Percentiles rank a stretch among this genome's conserved stretches.
phyloP scores from a whole-genome alignment of 2,888 invertebrate species.

The Anarsia innoxiella region DNA sequence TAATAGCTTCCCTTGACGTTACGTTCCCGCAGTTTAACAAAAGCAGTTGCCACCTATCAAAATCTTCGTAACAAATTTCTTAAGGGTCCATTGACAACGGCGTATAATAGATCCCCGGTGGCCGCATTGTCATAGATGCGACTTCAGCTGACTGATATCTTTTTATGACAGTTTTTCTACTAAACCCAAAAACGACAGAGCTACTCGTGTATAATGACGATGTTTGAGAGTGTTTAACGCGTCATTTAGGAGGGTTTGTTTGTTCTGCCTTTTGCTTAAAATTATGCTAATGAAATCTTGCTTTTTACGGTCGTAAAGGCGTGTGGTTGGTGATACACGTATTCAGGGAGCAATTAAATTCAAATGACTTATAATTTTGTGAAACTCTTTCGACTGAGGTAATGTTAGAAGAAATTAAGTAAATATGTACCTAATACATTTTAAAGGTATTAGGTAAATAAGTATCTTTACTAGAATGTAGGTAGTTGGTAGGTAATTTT shows the following conservation, averaged over 20 bases:
- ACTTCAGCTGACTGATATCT: conserved; percentile 49
- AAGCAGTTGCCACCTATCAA: conserved; percentile 49
- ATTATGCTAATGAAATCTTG: conserved; percentile 51
- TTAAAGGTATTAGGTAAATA: too few relatives aligned
- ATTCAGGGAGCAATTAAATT: too few relatives aligned
- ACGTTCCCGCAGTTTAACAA: conserved; percentile 27
- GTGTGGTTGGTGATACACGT: too few relatives aligned
- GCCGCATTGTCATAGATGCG: conserved; percentile 41
- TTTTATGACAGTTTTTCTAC: conserved; percentile 50
- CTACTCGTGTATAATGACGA: conserved; percentile 57
- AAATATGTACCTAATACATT: too few relatives aligned
- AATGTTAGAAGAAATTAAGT: too few relatives aligned
- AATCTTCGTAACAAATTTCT: conserved; percentile 63
- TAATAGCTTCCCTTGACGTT: conserved; percentile 20
- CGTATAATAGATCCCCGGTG: conserved; percentile 52
- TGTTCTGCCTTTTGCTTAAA: conserved; percentile 43
- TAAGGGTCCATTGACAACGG: conserved; percentile 49
- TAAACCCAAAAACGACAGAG: conserved; percentile 29
- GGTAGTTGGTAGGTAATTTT: too few relatives aligned
- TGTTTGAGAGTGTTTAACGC: conserved; percentile 63
- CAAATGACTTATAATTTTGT: too few relatives aligned
- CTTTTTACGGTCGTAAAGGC: conserved; percentile 1
- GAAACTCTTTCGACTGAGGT: too few relatives aligned
- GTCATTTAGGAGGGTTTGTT: conserved; percentile 62
- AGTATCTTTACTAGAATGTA: too few relatives aligned